Evolutionary conservation across 2,797 vertebrate genomes (phyloP), one percentile per base, ranked within the genome.

Genomic region (Benthosema pterotum): DNA sequence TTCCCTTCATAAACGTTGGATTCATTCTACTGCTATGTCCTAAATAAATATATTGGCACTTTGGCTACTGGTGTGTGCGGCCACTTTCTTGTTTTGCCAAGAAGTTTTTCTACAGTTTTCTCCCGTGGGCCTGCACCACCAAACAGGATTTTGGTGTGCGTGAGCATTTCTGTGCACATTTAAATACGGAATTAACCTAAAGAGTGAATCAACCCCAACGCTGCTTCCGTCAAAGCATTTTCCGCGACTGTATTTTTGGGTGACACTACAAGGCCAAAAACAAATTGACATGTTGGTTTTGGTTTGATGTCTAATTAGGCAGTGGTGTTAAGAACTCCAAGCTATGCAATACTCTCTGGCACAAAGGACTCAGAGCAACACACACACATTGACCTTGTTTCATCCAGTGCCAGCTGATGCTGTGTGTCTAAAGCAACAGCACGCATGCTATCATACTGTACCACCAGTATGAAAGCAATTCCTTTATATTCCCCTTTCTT

Each of bases 311-410:
- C 87, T 89, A 85, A 87, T 83, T 71, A 88, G 85, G 85, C 75
- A 89, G 87, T 83, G 89, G 88, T 87, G 80, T 89, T 87, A 89
- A 88, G 80, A 91, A 88, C 87, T 93, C 88, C 87, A 90, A 92
- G 92, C 93, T 94, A 94, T 94, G 93, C 93, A 94, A 94, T 93
- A 93, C 91, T 91, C 82, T 87, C 83, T 78, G 82, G 82, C 55
- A 78, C 63, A 75, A 88, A 90, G 84, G 87, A 87, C 90, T 87
- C 82, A 88, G 76, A 80, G 84, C 83, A 84, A 90, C 88, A 89
- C 71, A 82, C 71, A 82, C 63, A 88, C 82, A 87, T 74, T 68
- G 71, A 87, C 80, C 87, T 83, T 79, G 71, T 72, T 83, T 84
- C 74, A 79, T 79, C 67, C 75, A 75, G 79, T 87, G 86, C 85